phyloP scores from a whole-genome alignment of 2,113 vertebrate species.

The Potamarius usumacintae region DNA sequence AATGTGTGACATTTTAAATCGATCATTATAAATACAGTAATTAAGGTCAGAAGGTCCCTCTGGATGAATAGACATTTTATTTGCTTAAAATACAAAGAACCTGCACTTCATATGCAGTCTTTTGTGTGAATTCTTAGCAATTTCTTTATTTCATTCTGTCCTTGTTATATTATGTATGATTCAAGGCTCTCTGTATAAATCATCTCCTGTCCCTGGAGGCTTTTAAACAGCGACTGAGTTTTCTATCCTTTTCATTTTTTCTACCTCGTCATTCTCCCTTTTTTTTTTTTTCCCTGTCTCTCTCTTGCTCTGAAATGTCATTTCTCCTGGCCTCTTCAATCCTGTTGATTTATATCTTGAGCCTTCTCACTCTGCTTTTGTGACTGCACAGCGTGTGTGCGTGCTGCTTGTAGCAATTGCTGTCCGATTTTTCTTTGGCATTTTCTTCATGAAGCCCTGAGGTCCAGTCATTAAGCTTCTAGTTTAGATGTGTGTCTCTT shows the following conservation, averaged over 20 bases:
- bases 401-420: background rate
- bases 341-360: conserved; percentile 41
- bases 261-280: background rate
- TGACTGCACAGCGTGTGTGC: background rate
- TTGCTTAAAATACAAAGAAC: background rate
- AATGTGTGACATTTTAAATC: background rate
- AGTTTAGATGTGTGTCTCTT: background rate
- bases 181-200: background rate
- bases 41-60: background rate
- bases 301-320: conserved; percentile 40
- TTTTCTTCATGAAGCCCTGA: conserved; percentile 2
- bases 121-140: background rate
- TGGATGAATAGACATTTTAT: background rate
- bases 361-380: background rate
- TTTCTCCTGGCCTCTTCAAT: conserved; percentile 6
- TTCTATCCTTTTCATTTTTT: conserved; percentile 22
- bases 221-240: conserved; percentile 22
- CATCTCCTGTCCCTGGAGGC: conserved; percentile 23
- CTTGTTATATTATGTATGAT: background rate
- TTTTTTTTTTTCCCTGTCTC: background rate
- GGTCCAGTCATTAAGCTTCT: conserved; percentile 19
- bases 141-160: background rate
- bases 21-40: background rate
- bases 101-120: background rate
- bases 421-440: background rate